Evolutionary conservation across 2,113 vertebrate genomes (phyloP).

Genomic region (Chaetodon auriga): DNA sequence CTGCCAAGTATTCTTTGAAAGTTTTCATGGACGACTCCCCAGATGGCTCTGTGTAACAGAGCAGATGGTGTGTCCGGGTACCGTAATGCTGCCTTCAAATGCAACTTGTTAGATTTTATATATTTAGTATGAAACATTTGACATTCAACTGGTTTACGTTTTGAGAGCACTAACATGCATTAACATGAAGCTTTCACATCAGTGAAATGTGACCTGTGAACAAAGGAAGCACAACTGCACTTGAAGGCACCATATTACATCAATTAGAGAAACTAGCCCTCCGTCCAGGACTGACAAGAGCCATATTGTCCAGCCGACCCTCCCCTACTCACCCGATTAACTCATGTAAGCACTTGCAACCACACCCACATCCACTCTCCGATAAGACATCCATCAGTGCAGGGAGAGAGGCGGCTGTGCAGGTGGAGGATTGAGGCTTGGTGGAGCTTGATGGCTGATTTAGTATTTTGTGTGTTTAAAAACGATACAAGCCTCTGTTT

Average conservation of each 20-base stretch:
- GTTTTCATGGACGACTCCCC: too few species aligned
- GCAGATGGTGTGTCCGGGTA: too few species aligned
- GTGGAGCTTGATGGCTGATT: background rate
- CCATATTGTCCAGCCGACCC: background rate
- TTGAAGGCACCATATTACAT: slow-evolving; percentile 6
- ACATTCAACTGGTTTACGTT: background rate
- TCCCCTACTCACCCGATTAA: slow-evolving; percentile 17
- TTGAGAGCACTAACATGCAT: background rate
- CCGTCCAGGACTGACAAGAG: background rate
- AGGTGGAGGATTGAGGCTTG: background rate
- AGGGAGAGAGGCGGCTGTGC: background rate
- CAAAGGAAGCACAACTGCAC: too few species aligned
- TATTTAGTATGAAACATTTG: background rate
- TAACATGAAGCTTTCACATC: background rate
- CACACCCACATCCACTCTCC: slow-evolving; percentile 15
- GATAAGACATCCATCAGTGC: slow-evolving; percentile 10
- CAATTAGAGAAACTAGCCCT: background rate
- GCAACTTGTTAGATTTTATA: too few species aligned
- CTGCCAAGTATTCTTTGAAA: too few species aligned
- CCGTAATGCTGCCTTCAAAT: background rate
- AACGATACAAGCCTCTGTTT: background rate
- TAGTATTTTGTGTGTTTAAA: background rate
- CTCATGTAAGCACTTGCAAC: slow-evolving; percentile 25
- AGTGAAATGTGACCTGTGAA: background rate
- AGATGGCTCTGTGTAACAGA: too few species aligned